A percentile compares a stretch with the other conserved stretches of the same genome.
Evolutionary conservation across 1,140 invertebrate genomes (phyloP).

Genomic region (Caligus rogercresseyi): DNA sequence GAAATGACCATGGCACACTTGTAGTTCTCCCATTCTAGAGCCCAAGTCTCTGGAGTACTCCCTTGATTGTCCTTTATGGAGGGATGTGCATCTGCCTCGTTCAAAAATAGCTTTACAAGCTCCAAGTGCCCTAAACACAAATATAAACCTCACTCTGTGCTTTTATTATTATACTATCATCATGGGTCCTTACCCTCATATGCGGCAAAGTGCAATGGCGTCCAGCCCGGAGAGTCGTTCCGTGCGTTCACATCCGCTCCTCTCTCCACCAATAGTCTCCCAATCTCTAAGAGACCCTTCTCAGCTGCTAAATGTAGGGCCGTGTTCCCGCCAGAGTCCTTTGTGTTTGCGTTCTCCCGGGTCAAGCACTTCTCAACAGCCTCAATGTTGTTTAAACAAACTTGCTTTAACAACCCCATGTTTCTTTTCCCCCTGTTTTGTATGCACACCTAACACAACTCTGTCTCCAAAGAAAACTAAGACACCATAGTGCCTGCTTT

Average conservation of each 20-base stretch:
- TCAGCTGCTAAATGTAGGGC: slow-evolving; percentile 6
- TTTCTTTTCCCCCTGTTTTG: not conserved
- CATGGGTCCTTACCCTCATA: slow-evolving; percentile 8
- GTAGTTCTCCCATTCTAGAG: slow-evolving; percentile 13
- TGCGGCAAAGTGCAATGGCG: not conserved
- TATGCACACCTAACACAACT: no score
- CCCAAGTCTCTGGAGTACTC: slow-evolving; percentile 7
- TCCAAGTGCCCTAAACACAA: slow-evolving; percentile 1
- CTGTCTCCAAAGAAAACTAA: no score
- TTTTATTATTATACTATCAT: no score
- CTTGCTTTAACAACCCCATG: not conserved
- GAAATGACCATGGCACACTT: slow-evolving; percentile 8
- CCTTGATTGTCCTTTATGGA: slow-evolving; percentile 3
- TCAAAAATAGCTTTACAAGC: not conserved
- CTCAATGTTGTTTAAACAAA: not conserved
- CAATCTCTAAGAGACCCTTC: not conserved
- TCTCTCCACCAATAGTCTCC: not conserved
- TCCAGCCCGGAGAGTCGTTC: slow-evolving; percentile 1
- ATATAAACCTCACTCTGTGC: no score
- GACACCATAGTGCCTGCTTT: no score
- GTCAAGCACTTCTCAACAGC: not conserved
- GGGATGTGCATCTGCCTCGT: not conserved
- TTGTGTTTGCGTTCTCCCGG: not conserved
- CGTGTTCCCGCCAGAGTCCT: not conserved
- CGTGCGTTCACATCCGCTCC: not conserved